phyloP scores from a whole-genome alignment of 2,888 invertebrate genomes.

The Macrophya alboannulata region DNA sequence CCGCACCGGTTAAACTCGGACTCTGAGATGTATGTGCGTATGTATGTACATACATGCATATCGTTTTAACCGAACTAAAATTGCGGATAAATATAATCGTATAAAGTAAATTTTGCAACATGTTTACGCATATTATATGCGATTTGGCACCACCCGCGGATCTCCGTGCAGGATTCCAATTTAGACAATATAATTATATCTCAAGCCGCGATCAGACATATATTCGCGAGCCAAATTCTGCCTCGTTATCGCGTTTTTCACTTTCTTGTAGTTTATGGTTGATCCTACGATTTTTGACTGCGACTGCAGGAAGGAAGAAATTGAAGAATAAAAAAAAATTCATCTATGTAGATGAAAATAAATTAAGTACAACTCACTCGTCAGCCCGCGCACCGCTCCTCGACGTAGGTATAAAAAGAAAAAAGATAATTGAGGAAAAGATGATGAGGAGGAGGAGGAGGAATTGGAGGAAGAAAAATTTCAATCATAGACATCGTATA shows the following conservation, averaged over 20 bases:
- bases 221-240: not conserved
- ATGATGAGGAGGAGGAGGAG: not conserved
- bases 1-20: not conserved
- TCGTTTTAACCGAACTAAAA: not conserved
- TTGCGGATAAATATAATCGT: conserved; percentile 29
- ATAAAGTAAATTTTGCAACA: conserved; percentile 29
- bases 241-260: not conserved
- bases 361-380: conserved; percentile 14
- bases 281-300: not conserved
- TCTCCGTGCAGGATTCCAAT: not conserved
- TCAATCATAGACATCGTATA: not conserved
- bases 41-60: no score
- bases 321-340: not conserved
- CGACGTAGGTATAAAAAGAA: not conserved
- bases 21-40: not conserved
- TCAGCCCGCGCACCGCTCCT: not conserved
- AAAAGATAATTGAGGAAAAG: not conserved
- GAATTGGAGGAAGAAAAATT: not conserved
- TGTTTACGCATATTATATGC: conserved; percentile 18
- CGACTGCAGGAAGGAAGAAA: not conserved
- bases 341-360: not conserved
- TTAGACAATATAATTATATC: conserved; percentile 14
- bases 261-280: not conserved
- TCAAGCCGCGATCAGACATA: not conserved
- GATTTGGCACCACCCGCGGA: not conserved